Percentiles rank a stretch among this genome's conserved stretches.
Evolutionary conservation across 2,113 vertebrate species (phyloP).

Genomic region (Amia ocellicauda): DNA sequence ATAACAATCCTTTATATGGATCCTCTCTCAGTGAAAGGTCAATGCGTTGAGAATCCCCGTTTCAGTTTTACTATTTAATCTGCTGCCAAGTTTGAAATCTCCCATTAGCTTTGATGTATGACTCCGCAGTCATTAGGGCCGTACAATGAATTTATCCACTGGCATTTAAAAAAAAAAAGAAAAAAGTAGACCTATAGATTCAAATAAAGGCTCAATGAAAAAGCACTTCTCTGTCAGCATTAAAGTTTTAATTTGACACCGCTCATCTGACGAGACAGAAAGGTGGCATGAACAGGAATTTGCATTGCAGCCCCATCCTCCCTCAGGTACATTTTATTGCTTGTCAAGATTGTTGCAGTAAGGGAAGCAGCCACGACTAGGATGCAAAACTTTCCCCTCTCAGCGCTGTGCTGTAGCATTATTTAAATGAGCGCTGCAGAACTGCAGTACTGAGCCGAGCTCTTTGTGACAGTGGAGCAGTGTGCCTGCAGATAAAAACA

Average conservation of each 20-base stretch:
- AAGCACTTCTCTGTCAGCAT: not conserved
- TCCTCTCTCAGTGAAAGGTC: not conserved
- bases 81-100: not conserved
- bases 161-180: not conserved
- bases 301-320: too few species aligned
- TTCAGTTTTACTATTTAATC: not conserved
- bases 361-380: too few species aligned
- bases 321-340: too few species aligned
- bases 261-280: not conserved
- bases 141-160: constrained; percentile 1
- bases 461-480: too few species aligned
- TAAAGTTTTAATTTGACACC: not conserved
- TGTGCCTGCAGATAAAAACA: too few species aligned
- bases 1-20: too few species aligned
- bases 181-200: not conserved
- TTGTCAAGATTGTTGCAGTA: too few species aligned
- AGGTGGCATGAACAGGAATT: too few species aligned
- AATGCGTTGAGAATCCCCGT: not conserved
- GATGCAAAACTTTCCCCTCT: too few species aligned
- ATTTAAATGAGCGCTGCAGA: too few species aligned
- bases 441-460: too few species aligned
- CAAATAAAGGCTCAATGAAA: not conserved
- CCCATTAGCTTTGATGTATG: not conserved
- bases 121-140: not conserved
- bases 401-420: too few species aligned